phyloP scores from a whole-genome alignment of 2,888 invertebrate species.

The Argyra leucocephala region DNA sequence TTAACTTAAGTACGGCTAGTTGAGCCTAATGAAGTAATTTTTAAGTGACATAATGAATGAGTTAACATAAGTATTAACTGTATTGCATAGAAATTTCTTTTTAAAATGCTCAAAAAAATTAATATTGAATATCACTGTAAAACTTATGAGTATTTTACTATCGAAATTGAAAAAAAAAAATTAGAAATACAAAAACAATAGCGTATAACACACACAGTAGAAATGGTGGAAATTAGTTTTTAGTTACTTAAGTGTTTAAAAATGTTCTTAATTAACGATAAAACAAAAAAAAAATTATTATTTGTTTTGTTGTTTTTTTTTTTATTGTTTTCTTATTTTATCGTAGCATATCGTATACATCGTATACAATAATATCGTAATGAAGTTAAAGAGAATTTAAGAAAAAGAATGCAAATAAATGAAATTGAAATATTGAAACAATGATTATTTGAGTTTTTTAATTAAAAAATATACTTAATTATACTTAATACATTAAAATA shows the following conservation, averaged over 20 bases:
- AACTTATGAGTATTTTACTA: too few species aligned
- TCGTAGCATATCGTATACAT: too few species aligned
- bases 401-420: not conserved
- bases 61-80: too few species aligned
- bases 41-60: too few species aligned
- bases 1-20: too few species aligned
- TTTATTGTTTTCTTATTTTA: too few species aligned
- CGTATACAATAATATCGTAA: not conserved
- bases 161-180: too few species aligned
- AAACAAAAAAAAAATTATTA: not conserved
- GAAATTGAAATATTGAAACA: conserved; percentile 6
- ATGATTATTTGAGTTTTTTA: conserved; percentile 2
- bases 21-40: too few species aligned
- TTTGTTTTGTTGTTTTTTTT: too few species aligned
- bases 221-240: not conserved
- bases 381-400: not conserved
- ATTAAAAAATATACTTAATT: not conserved
- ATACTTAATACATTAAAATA: not conserved
- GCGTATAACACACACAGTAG: not conserved
- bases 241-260: conserved; percentile 3
- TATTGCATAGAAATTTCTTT: too few species aligned
- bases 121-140: too few species aligned
- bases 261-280: conserved; percentile 6
- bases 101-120: too few species aligned
- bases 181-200: not conserved